Evolutionary conservation across 1,140 invertebrate genomes (phyloP), one percentile per base, ranked within the genome.

Genomic region (Caerostris extrusa): DNA sequence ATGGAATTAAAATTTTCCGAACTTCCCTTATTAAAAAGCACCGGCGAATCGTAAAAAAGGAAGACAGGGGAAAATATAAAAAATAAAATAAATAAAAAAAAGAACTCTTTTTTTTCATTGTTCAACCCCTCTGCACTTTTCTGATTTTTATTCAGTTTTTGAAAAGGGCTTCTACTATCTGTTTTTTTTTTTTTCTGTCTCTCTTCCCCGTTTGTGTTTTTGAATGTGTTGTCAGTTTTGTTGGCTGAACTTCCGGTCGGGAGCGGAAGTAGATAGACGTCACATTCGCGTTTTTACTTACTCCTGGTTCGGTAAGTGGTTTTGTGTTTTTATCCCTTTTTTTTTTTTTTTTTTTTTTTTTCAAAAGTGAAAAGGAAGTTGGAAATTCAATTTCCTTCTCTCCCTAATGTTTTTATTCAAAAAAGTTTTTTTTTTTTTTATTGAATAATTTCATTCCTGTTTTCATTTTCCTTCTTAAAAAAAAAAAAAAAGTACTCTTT

Each of bases 141-240:
- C 64, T 60, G 53, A 89, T 89, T 64, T 69, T 61, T 55, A 69
- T 89, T 53, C 87, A 50, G 34, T 69, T 89, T 89, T 77, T 53
- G 10, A 61, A 87, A 14, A 53, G 58, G 58, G 34, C 34, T 34
- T n/a, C 6, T 87, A 10, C 57, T 60, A 14, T 87, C 34, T 77
- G n/a, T 77, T 34, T 17, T 77, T 77, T 14, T 17, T 77, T 34
- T n/a, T 77, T 12, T 83, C 7, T 12, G 53, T 83, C 34, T 77
- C n/a, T 77, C 50, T 85, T 57, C 56, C 82, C 19, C 55, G n/a
- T 85, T 85, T 85, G 10, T 34, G 19, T 10, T 87, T 64, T 87
- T 86, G 8, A 87, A 87, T 87, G 58, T 64, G 85, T 87, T 87
- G 85, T 87, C 60, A 87, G 85, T 87, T 87, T 61, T 87, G 85